Base-by-base conservation (phyloP, 2,797 vertebrate genomes). In the Alfaro cultratus region DNA sequence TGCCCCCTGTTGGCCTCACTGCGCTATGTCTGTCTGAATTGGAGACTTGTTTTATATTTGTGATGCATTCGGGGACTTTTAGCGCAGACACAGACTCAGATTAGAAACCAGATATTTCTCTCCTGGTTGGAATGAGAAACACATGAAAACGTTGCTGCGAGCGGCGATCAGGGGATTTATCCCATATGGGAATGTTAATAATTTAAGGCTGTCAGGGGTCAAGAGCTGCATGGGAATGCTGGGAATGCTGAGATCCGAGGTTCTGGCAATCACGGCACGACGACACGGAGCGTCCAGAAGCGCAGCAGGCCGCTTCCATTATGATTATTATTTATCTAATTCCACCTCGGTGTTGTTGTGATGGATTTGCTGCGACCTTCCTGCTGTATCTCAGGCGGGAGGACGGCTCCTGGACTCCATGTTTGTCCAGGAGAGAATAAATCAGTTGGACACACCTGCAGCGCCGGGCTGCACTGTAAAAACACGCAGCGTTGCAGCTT, bases 121-220 rank as follows among this genome's bases (percentile, higher is more conserved):
- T 91, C 57, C 75, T 74, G 51, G 73, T 75, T 84, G 73, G 88
- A 92, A 92, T 94, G 81, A 91, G 90, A 94, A 94, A 90, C 92
- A 92, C 83, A 90, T 92, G 90, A 93, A 86, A 89, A 88, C 76
- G 86, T 87, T 83, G 91, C 89, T 91, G 86, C 85, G 36, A 94
- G 93, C 92, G 55, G 85, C 84, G 90, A 91, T 91, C 91, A 88
- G 83, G 86, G 90, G 88, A 83, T 91, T 91, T 89, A 90, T 84
- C 86, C 92, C 91, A 92, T 81, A 86, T 93, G 93, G 93, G 94
- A 93, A 94, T 91, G 92, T 92, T 94, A 94, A 94, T 94, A 92
- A 94, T 94, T 93, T 93, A 93, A 93, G 91, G 92, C 91, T 91
- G 92, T 91, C 90, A 90, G 89, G 85, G 94, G 92, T 94, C 91